A percentile compares a stretch with the other conserved stretches of the same genome.
phyloP scores from a whole-genome alignment of 2,797 vertebrate genomes.

The Esox masquinongy region DNA sequence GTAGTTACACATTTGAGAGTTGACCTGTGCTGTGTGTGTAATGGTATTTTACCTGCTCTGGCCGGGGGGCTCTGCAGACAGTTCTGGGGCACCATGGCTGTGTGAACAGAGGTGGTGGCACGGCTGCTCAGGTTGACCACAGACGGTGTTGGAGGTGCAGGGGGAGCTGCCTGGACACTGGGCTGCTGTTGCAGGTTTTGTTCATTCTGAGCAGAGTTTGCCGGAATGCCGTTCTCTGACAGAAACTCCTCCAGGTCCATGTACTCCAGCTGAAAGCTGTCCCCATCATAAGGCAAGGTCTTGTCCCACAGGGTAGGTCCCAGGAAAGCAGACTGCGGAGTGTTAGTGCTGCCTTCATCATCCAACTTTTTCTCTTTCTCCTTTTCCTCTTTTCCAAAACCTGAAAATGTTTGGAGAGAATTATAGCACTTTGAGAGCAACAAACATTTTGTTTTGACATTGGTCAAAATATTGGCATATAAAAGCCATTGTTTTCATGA shows the following conservation, averaged over 20 bases:
- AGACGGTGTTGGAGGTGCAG: conserved; percentile 67
- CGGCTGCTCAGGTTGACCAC: conserved; percentile 92
- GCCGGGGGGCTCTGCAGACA: conserved; percentile 87
- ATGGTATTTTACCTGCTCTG: conserved; percentile 81
- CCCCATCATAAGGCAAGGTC: conserved; percentile 93
- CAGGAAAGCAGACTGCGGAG: conserved; percentile 94
- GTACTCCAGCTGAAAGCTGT: conserved; percentile 98
- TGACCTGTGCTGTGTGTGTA: conserved; percentile 8
- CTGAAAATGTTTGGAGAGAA: conserved; percentile 61
- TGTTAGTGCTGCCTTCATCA: conserved; percentile 80
- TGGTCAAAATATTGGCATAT: background rate
- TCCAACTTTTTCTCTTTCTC: conserved; percentile 93
- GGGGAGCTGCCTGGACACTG: conserved; percentile 70
- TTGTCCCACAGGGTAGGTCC: conserved; percentile 98
- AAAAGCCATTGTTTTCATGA: background rate
- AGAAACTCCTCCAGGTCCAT: conserved; percentile 99
- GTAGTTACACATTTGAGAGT: background rate
- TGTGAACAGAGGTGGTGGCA: conserved; percentile 83
- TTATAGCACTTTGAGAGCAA: background rate
- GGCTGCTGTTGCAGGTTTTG: conserved; percentile 37
- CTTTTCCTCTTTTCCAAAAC: conserved; percentile 89
- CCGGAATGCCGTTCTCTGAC: conserved; percentile 95
- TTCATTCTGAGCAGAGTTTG: conserved; percentile 72
- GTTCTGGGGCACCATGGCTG: conserved; percentile 80
- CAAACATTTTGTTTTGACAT: background rate